Evolutionary conservation across 2,113 vertebrate species (phyloP).

Genomic region (Ceratotherium simum): DNA sequence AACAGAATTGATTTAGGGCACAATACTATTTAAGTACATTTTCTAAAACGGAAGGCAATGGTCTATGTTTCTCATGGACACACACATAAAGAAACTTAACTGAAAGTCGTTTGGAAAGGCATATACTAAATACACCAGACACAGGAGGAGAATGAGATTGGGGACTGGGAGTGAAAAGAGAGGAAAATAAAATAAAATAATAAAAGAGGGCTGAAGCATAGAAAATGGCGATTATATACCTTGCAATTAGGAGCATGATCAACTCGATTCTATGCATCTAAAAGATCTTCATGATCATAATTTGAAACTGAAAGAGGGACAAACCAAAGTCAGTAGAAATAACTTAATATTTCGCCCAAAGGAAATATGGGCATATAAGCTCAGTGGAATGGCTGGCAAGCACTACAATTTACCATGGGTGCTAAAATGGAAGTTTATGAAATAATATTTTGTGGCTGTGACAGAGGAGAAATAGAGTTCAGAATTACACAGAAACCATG

Average conservation of each 20-base stretch:
- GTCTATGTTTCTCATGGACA: not conserved
- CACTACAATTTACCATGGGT: not conserved
- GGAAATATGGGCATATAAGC: not conserved
- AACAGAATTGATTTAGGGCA: not conserved
- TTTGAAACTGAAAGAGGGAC: not conserved
- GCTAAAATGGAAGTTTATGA: not conserved
- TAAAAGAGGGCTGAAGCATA: not conserved
- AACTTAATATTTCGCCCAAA: slow-evolving; percentile 4
- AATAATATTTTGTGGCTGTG: not conserved
- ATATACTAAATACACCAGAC: not conserved
- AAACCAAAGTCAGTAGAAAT: not conserved
- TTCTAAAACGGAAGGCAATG: not conserved
- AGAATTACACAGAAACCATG: not conserved
- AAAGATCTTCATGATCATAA: not conserved
- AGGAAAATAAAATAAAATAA: not conserved
- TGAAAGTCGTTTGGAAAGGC: not conserved
- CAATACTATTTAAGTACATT: not conserved
- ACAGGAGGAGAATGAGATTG: not conserved
- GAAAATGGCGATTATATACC: not conserved
- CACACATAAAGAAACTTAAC: not conserved
- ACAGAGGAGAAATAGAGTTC: not conserved
- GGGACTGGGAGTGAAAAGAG: not conserved
- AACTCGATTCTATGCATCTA: not conserved
- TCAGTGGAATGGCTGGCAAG: not conserved
- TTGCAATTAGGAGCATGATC: not conserved